Percentiles rank a stretch among this genome's conserved stretches.
Evolutionary conservation across 2,888 invertebrate species (phyloP).

Genomic region (Oligia strigilis): DNA sequence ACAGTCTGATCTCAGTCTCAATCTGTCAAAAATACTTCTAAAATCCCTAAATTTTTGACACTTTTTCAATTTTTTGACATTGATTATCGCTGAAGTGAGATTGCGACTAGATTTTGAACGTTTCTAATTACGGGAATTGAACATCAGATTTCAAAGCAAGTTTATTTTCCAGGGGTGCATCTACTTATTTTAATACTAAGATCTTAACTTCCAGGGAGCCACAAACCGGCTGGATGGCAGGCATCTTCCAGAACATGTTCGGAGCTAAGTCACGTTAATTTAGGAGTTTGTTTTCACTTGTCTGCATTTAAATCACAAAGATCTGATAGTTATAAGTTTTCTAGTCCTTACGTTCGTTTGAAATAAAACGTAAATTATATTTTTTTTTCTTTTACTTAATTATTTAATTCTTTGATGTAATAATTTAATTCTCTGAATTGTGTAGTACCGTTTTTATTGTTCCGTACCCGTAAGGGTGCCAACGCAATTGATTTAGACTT

Average conservation of each 20-base stretch:
- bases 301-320: constrained; percentile 59
- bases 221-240: constrained; percentile 82
- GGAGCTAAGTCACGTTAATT: constrained; percentile 47
- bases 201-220: constrained; percentile 80
- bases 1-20: too few relatives aligned
- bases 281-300: constrained; percentile 20
- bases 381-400: constrained; percentile 18
- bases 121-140: too few relatives aligned
- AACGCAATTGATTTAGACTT: not conserved
- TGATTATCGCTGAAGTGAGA: too few relatives aligned
- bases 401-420: not conserved
- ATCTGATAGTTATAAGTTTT: constrained; percentile 67
- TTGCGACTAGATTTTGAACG: too few relatives aligned
- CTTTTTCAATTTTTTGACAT: too few relatives aligned
- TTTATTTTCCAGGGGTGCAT: not conserved
- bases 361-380: constrained; percentile 55
- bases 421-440: not conserved
- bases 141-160: not conserved
- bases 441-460: not conserved
- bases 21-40: too few relatives aligned
- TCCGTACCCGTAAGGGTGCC: too few relatives aligned
- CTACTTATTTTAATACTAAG: constrained; percentile 1
- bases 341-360: constrained; percentile 61
- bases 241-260: constrained; percentile 74
- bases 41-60: too few relatives aligned